Percentiles rank a stretch among this genome's conserved stretches.
These are phyloP conservation scores for Sylvicola fuscatus DNA, from an alignment of 2,888 invertebrate genomes.

Conservation along the genomic window DNA sequence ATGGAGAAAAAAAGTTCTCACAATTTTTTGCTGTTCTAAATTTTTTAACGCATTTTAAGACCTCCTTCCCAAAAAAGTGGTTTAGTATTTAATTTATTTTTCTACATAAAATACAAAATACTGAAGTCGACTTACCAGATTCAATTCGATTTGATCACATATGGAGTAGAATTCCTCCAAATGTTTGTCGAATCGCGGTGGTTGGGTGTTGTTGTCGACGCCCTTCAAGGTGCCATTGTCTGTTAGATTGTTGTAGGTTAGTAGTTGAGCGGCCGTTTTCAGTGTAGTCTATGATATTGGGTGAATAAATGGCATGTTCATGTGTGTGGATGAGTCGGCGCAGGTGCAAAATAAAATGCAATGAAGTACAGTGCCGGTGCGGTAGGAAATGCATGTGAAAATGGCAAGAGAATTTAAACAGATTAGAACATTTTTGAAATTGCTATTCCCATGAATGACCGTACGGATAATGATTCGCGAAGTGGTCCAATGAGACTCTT, in stretches of 20 bases:
- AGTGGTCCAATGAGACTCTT: neutral
- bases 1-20: neutral
- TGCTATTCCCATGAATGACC: too few relatives aligned
- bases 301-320: neutral
- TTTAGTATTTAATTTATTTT: too few relatives aligned
- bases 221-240: neutral
- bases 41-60: too few relatives aligned
- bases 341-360: too few relatives aligned
- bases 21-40: too few relatives aligned
- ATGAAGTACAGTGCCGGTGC: too few relatives aligned
- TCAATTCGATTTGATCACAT: constrained; percentile 87
- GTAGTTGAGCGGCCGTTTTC: neutral
- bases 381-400: too few relatives aligned
- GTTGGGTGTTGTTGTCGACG: constrained; percentile 12
- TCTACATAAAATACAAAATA: too few relatives aligned
- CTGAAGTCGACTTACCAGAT: constrained; percentile 66
- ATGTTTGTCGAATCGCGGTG: constrained; percentile 70
- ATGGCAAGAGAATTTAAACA: too few relatives aligned
- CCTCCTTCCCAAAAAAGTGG: too few relatives aligned
- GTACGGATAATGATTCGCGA: neutral
- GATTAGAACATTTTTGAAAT: too few relatives aligned
- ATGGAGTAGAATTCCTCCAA: constrained; percentile 87
- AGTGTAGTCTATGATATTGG: neutral
- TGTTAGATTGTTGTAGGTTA: neutral
- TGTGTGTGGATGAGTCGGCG: neutral